A percentile compares a stretch with the other conserved stretches of the same genome.
phyloP scores from a whole-genome alignment of 2,888 invertebrate species.

The Archaeoteleia sp. region DNA sequence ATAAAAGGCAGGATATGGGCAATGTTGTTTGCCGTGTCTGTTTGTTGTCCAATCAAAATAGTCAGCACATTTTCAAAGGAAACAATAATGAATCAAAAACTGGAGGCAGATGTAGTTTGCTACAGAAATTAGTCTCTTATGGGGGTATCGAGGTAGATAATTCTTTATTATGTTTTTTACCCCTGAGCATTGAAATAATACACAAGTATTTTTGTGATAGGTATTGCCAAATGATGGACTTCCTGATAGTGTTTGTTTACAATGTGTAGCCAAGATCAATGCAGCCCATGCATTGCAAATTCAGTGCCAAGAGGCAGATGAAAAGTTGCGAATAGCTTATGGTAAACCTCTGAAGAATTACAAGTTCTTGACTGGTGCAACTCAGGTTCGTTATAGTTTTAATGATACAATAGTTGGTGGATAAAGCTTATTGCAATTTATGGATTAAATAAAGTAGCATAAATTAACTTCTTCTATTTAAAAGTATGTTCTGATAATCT shows the following conservation, averaged over 20 bases:
- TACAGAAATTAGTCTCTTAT: slow-evolving; percentile 60
- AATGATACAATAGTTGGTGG: too few species aligned
- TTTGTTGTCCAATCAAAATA: slow-evolving; percentile 57
- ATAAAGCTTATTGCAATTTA: too few species aligned
- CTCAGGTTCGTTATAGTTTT: slow-evolving; percentile 15
- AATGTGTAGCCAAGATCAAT: slow-evolving; percentile 59
- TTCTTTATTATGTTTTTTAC: slow-evolving; percentile 3
- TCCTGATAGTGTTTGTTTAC: slow-evolving; percentile 61
- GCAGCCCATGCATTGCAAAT: slow-evolving; percentile 62
- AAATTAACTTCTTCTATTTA: too few species aligned
- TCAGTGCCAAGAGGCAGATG: slow-evolving; percentile 64
- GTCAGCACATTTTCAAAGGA: slow-evolving; percentile 60
- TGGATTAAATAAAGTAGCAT: too few species aligned
- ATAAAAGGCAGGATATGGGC: not conserved
- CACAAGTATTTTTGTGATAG: slow-evolving; percentile 43
- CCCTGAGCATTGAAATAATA: not conserved
- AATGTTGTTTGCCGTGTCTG: slow-evolving; percentile 61
- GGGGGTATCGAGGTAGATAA: slow-evolving; percentile 65
- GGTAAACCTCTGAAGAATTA: slow-evolving; percentile 49
- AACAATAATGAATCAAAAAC: slow-evolving; percentile 24
- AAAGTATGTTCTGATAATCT: too few species aligned
- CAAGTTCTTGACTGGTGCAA: slow-evolving; percentile 1
- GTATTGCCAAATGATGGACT: slow-evolving; percentile 63
- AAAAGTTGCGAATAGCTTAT: slow-evolving; percentile 57
- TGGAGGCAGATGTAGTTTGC: slow-evolving; percentile 47